Conservation (phyloP, 2,797 vertebrate species). For the Paratrypauchen microcephalus region DNA sequence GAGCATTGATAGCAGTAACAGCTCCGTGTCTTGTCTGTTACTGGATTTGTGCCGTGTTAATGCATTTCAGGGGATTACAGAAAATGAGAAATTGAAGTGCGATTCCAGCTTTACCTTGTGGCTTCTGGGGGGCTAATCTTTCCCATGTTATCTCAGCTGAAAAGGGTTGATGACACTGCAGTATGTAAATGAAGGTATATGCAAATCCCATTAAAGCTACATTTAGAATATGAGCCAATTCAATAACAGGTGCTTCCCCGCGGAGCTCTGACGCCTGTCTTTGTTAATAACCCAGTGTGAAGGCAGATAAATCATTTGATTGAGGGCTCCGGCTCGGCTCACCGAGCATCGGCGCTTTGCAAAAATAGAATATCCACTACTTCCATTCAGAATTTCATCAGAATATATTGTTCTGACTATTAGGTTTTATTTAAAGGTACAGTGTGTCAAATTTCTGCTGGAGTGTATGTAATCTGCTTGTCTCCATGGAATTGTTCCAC, state of each 20-base stretch:
- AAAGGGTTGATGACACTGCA: constrained; percentile 25
- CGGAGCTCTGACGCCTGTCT: constrained; percentile 28
- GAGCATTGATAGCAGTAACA: neutral
- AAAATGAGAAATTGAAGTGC: constrained; percentile 8
- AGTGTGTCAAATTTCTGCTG: neutral
- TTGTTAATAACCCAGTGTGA: constrained; percentile 50
- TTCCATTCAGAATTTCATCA: neutral
- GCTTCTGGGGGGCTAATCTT: constrained; percentile 14
- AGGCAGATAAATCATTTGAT: constrained; percentile 51
- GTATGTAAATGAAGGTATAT: constrained; percentile 20
- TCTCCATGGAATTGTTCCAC: too few species aligned
- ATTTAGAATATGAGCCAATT: constrained; percentile 35
- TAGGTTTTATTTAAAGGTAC: neutral
- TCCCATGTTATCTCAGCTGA: constrained; percentile 12
- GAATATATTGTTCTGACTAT: neutral
- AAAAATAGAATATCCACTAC: neutral
- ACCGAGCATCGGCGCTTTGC: constrained; percentile 46
- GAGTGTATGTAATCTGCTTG: too few species aligned
- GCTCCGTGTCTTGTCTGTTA: neutral
- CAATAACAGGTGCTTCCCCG: constrained; percentile 34
- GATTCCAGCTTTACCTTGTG: constrained; percentile 5
- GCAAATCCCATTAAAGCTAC: constrained; percentile 16
- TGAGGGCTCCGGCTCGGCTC: constrained; percentile 41
- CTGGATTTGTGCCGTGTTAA: neutral
- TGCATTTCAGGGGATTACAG: constrained; percentile 2